These are phyloP conservation scores for Plagodis pulveraria DNA, from an alignment of 2,888 invertebrate species.

Conservation along the genomic window DNA sequence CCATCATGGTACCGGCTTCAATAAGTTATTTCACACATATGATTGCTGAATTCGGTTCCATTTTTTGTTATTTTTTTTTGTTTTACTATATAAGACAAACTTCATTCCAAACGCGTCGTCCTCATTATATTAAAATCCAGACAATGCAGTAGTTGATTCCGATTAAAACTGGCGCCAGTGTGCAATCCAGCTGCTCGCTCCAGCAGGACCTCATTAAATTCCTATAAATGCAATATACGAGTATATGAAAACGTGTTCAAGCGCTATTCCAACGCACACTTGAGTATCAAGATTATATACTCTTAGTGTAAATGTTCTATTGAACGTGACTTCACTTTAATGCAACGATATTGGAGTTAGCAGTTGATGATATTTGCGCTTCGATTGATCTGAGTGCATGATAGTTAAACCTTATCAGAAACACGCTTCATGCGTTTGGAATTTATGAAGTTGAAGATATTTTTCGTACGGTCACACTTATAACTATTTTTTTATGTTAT, in stretches of 20 bases:
- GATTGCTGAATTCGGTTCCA: too few relatives aligned
- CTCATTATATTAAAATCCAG: too few relatives aligned
- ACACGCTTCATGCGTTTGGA: too few relatives aligned
- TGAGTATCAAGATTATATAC: slow-evolving; percentile 1
- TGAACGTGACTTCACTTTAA: slow-evolving; percentile 11
- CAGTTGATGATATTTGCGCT: slow-evolving; percentile 1
- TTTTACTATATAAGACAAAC: too few relatives aligned
- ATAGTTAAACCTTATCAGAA: background rate
- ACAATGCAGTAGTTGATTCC: background rate
- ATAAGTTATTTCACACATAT: too few relatives aligned
- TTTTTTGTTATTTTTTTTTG: too few relatives aligned
- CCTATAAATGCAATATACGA: slow-evolving; percentile 10
- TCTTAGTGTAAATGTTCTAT: slow-evolving; percentile 1
- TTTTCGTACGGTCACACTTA: too few relatives aligned
- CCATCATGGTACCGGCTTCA: too few relatives aligned
- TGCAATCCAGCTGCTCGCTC: slow-evolving; percentile 3
- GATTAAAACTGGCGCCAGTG: slow-evolving; percentile 10
- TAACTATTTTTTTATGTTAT: too few relatives aligned
- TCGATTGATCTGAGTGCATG: background rate
- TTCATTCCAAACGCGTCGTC: too few relatives aligned
- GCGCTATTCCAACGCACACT: slow-evolving; percentile 7
- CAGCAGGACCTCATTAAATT: slow-evolving; percentile 12
- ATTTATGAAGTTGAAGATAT: too few relatives aligned
- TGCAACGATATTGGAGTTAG: background rate
- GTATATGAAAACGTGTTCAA: slow-evolving; percentile 4